Evolutionary conservation across 2,888 invertebrate species (phyloP), one percentile per base, ranked within the genome.

Genomic region (Perizoma flavofasciatum): DNA sequence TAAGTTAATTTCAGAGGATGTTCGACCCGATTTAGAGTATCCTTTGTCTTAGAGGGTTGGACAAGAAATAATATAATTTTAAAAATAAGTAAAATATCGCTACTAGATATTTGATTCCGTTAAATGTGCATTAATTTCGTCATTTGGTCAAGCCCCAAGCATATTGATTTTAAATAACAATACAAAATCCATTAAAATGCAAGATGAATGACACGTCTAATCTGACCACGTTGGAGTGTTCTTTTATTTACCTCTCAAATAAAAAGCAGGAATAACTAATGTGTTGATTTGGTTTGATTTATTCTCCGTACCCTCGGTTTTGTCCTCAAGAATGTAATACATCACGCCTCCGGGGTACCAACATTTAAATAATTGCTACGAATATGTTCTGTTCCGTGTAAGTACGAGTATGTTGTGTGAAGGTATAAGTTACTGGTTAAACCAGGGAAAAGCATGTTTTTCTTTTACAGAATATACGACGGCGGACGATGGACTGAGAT

Each of bases 211-310:
- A 84, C 74, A 77, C 74, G 81, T 76, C 83, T 85, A 89, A 89
- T 89, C 83, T 82, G 65, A 85, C 87, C 88, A 83, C 81, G 77
- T 68, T 86, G 76, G 78, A 89, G 89, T 83, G 82, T 69, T 78
- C 70, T 74, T 74, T 73, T 75, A 69, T 70, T 70, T 51, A 34
- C 51, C 43, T 75, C 81, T 78, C 70, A 72, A 77, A 81, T 81
- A 68, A 70, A 67, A 76, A 77, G 79, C 75, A 68, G 46, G 80
- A 83, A 82, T 85, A 81, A 83, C 67, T 83, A 83, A 85, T 85
- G 82, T 78, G 76, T 75, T 78, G 73, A 78, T 22, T 22, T 22
- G 22, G 22, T 77, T 78, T 83, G 83, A 86, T 87, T 83, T 81
- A 84, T 82, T 62, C 59, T 43, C 39, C 74, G 75, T 74, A 69